Evolutionary conservation across 2,113 vertebrate genomes (phyloP), one percentile per base, ranked within the genome.

Genomic region (Petrocephalus zakoni): DNA sequence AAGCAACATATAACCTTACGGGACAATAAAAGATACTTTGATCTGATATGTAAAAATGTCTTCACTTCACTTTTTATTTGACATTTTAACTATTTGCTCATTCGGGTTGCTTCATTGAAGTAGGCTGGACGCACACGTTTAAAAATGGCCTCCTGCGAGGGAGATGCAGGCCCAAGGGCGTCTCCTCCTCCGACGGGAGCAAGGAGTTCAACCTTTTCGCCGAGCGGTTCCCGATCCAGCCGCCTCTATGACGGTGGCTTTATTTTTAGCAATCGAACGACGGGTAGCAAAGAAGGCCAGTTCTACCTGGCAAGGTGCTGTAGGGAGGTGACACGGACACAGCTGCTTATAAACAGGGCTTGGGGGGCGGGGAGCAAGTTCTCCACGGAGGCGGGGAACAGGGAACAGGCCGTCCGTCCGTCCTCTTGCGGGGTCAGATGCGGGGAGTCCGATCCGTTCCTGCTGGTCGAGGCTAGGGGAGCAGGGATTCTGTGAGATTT

Each of bases 191-290:
- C 19, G 91, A 93, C 89, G 92, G 92, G 92, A 93, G 37, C 93
- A 88, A 89, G 91, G 95, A 94, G 94, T 95, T 93, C 91, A 93
- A 90, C 91, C 93, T 93, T 5, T 25, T 55, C 52, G n/a, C 51
- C 84, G 6, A 1, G 4, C 56, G 42, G 55, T 61, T 25, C 10
- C 13, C 93, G 93, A 93, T 93, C 92, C 90, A 13, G 93, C 93
- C 92, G 92, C 90, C 89, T 91, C 90, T 29, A 91, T 93, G 90
- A 93, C 94, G 90, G 91, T 90, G 91, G 90, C 55, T 93, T 94
- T 96, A 96, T 96, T 95, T 96, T 94, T 96, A 96, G 96, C 91
- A 90, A 89, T 86, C 84, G 91, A 95, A 94, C 94, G 94, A 96
- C 94, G 94, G 94, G 96, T 96, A 95, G 93, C 87, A 91, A 95